A percentile compares a stretch with the other conserved stretches of the same genome.
These are phyloP conservation scores for Drosophila bunnanda DNA, from an alignment of 2,888 invertebrate genomes.

Conservation along the genomic window DNA sequence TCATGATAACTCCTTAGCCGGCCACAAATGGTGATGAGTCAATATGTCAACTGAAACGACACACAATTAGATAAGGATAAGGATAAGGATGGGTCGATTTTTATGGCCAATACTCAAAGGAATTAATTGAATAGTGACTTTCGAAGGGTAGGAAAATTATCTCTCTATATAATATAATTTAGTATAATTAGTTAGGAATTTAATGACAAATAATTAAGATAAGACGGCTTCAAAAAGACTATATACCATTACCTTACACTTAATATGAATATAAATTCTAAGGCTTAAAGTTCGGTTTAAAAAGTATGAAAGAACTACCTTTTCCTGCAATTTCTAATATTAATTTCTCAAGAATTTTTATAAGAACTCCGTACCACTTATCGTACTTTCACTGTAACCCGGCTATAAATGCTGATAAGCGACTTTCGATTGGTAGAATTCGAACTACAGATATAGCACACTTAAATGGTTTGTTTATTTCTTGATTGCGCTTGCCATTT, in stretches of 20 bases:
- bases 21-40: constrained; percentile 31
- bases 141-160: neutral
- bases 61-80: constrained; percentile 1
- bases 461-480: constrained; percentile 40
- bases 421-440: constrained; percentile 21
- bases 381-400: constrained; percentile 14
- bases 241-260: neutral
- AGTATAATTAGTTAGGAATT: no score
- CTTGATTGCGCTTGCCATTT: constrained; percentile 31
- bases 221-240: no score
- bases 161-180: no score
- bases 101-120: neutral
- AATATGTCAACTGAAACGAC: constrained; percentile 39
- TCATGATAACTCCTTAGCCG: constrained; percentile 59
- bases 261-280: neutral
- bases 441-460: constrained; percentile 16
- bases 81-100: constrained; percentile 25
- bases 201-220: no score
- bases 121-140: neutral
- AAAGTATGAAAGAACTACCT: neutral
- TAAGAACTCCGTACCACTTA: neutral
- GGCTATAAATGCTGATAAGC: constrained; percentile 29
- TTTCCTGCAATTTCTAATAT: neutral
- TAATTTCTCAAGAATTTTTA: no score
- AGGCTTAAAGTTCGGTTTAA: neutral